Base-by-base conservation (phyloP, 2,888 invertebrate species). In the Epinotia ramella region DNA sequence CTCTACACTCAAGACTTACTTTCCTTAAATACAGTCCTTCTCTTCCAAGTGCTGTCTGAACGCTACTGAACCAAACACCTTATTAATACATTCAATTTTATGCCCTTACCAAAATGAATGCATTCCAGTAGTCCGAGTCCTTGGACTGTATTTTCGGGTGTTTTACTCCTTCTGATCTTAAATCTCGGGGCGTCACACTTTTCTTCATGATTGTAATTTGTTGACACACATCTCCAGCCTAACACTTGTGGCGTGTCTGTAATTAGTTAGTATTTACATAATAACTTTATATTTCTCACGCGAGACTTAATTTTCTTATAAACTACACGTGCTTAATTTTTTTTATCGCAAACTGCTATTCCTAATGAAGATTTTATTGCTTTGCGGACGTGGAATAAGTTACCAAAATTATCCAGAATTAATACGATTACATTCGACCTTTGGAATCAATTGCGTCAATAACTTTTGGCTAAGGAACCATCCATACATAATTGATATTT, bases 1-100 rank as follows among this genome's bases (percentile, higher is more conserved):
- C 84, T 88, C 87, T 88, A 84, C 86, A 87, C 88, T 89, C 86
- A 88, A 86, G 86, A 87, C 86, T 86, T 87, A 87, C 81, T 85
- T 86, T 90, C 90, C 90, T 91, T 87, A 89, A 92, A 92, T 92
- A 91, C 91, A 93, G 91, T 93, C 92, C 90, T 90, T 86, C 85
- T 84, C 84, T 86, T 80, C 83, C 83, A 73, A 67, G 66, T 59
- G 70, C 73, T 73, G 46, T 70, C 64, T 73, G 60, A 64, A 72
- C 72, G 69, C 78, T 68, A 53, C 59, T 72, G 13, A 64, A 68
- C 62, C 62, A 62, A 68, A 68, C 75, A 66, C 71, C 56, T 44
- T n/a, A 67, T 69, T 70, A 12, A 59, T n/a, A 16, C 28, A 60
- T 69, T 64, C 5, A 40, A 65, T 57, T 76, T 28, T 65, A 7